Evolutionary conservation across 1,140 invertebrate species (phyloP), one percentile per base, ranked within the genome.

Genomic region (Atta texana): DNA sequence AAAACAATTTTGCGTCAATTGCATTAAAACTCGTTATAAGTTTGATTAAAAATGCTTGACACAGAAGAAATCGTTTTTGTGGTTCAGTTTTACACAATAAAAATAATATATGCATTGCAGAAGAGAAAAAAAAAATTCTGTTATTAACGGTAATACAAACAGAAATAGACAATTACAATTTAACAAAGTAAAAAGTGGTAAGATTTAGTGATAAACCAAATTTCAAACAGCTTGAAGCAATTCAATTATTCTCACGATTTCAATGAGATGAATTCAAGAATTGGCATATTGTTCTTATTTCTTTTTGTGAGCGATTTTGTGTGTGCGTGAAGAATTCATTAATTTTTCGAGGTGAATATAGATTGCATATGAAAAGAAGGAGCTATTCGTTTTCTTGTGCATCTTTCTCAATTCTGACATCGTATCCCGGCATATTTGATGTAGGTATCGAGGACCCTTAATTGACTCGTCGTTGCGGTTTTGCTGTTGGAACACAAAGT

Each of bases 401-500:
- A 64, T 1, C 75, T 18, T 63, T 24, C 16, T 77, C 57, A 7
- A 64, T 64, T 49, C 34, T 64, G 57, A 77, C 34, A 10, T 77
- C 21, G 12, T 24, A 64, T 21, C 53, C 10, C 31, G 44, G 34
- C 31, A 64, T 57, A 3, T 44, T 74, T 72, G 49, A 81, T n/a
- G 8, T 63, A 63, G 75, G 21, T 28, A 68, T 80, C 61, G 44
- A 80, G 63, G 61, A 80, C n/a, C 14, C 61, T 80, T 80, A 80
- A 80, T 68, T 68, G 61, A 80, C 77, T 80, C 44, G 77, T 80
- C 44, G 49, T 21, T 78, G 76, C 76, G 76, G 76, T 78, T 44
- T 78, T 66, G 44, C 44, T 53, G 77, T 49, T 31, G 57, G 77
- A 53, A 39, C 77, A 80, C 61, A 51, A 68, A 64, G n/a, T 53